Evolutionary conservation across 1,140 invertebrate genomes (phyloP).

Genomic region (Ceratina calcarata): DNA sequence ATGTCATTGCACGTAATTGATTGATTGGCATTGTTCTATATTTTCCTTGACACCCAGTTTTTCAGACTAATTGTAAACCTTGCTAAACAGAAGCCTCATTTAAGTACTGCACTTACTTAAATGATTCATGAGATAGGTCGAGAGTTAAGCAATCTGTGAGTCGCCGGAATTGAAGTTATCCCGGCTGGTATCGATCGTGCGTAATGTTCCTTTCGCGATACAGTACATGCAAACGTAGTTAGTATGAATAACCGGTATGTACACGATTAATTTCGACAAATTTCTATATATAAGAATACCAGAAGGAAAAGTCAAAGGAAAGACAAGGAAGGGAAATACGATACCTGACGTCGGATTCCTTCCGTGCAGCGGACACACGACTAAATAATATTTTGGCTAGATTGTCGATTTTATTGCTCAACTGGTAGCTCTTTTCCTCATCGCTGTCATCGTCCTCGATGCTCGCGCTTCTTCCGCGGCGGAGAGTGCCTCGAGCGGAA

Average conservation of each 20-base stretch:
- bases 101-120: no score
- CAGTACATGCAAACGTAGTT: background rate
- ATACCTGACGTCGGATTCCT: constrained; percentile 70
- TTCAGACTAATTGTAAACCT: no score
- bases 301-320: background rate
- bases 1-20: no score
- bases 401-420: constrained; percentile 77
- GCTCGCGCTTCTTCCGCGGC: constrained; percentile 75
- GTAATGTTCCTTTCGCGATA: background rate
- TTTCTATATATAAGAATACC: no score
- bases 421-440: constrained; percentile 72
- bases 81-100: no score
- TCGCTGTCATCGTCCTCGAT: constrained; percentile 74
- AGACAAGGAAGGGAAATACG: background rate
- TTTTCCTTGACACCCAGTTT: no score
- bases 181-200: constrained; percentile 16
- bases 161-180: background rate
- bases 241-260: background rate
- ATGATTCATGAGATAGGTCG: no score
- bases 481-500: constrained; percentile 80
- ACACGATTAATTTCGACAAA: background rate
- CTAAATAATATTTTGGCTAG: constrained; percentile 77
- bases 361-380: constrained; percentile 72
- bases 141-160: background rate
- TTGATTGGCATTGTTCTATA: no score